phyloP scores from a whole-genome alignment of 2,113 vertebrate species.

The Isichthys henryi region DNA sequence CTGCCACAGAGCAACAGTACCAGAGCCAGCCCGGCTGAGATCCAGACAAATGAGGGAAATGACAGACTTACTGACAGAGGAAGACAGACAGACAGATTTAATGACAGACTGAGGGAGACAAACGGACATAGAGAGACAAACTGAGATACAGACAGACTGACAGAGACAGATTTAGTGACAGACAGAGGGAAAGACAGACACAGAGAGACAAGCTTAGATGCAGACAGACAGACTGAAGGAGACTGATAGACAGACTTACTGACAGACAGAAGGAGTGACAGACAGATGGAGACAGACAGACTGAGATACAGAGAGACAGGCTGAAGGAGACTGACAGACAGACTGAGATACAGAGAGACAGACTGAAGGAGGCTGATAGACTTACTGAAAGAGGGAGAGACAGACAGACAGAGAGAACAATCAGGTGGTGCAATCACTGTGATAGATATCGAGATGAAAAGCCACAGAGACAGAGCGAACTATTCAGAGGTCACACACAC shows the following conservation, averaged over 20 bases:
- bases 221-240: background rate
- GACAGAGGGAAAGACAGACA: background rate
- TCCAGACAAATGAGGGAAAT: background rate
- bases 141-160: background rate
- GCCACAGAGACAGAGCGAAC: background rate
- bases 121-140: background rate
- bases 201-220: background rate
- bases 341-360: background rate
- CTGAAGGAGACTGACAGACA: background rate
- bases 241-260: background rate
- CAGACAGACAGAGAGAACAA: background rate
- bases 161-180: background rate
- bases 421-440: background rate
- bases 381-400: background rate
- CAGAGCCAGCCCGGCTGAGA: constrained; percentile 66
- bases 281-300: background rate
- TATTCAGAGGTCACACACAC: background rate
- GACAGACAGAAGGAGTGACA: background rate
- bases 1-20: constrained; percentile 89
- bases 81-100: constrained; percentile 8
- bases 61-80: background rate
- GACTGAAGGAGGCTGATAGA: background rate
- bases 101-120: background rate
- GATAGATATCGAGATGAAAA: background rate
- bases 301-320: background rate